Percentiles rank a stretch among this genome's conserved stretches.
These are phyloP conservation scores for Apodemia duryi DNA, from an alignment of 2,888 invertebrate genomes.

Conservation along the genomic window DNA sequence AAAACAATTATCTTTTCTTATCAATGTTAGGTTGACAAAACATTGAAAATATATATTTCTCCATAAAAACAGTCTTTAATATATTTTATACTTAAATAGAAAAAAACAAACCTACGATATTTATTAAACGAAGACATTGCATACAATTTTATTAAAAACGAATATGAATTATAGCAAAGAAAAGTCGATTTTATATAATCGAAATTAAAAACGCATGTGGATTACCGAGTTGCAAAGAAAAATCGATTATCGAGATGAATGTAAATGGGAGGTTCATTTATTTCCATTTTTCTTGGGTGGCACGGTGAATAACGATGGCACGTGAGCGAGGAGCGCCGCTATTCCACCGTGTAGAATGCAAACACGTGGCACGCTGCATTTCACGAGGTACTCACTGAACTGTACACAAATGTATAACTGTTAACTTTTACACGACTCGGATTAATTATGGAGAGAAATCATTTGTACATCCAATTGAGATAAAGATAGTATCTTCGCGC, in stretches of 20 bases:
- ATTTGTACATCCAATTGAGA: too few species aligned
- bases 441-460: too few species aligned
- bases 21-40: too few species aligned
- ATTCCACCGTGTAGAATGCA: conserved; percentile 94
- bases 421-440: background rate
- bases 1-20: too few species aligned
- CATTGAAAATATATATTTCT: too few species aligned
- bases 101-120: too few species aligned
- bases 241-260: background rate
- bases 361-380: conserved; percentile 87
- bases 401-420: conserved; percentile 47
- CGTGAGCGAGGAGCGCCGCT: conserved; percentile 84
- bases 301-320: conserved; percentile 78
- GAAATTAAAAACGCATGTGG: background rate
- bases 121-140: too few species aligned
- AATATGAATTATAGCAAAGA: background rate
- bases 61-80: too few species aligned
- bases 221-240: background rate
- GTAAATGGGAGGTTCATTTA: background rate
- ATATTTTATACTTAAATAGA: too few species aligned
- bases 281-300: conserved; percentile 35
- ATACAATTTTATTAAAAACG: too few species aligned
- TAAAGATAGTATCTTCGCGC: too few species aligned
- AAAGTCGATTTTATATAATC: background rate
- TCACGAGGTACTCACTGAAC: conserved; percentile 93